Evolutionary conservation across 1,140 invertebrate genomes (phyloP).

Genomic region (Drosophila ananassae): DNA sequence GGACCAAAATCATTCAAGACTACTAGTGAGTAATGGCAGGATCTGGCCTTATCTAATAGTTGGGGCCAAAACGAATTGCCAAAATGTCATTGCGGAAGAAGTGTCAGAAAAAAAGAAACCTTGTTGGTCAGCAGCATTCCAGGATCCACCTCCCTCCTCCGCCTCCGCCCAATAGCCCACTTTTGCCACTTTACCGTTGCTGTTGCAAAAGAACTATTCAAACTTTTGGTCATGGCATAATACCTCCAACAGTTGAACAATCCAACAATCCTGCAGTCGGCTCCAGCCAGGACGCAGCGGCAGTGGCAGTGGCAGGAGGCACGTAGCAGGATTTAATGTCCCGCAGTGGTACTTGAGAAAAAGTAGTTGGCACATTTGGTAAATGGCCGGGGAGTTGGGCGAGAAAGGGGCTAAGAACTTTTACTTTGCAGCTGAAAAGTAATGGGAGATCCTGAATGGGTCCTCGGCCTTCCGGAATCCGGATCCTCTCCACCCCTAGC

Average conservation of each 20-base stretch:
- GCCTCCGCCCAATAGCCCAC: background rate
- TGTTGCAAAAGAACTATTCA: slow-evolving; percentile 73
- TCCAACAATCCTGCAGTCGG: slow-evolving; percentile 42
- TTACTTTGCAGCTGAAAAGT: slow-evolving; percentile 78
- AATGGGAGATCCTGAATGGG: slow-evolving; percentile 67
- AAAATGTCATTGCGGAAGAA: background rate
- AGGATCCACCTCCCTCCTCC: background rate
- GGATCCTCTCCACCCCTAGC: background rate
- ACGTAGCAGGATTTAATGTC: slow-evolving; percentile 80
- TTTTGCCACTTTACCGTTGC: slow-evolving; percentile 8
- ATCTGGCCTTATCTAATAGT: slow-evolving; percentile 47
- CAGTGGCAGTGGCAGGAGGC: slow-evolving; percentile 53
- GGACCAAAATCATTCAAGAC: slow-evolving; percentile 19
- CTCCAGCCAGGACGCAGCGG: slow-evolving; percentile 2
- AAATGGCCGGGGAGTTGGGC: slow-evolving; percentile 43
- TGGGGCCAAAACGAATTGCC: slow-evolving; percentile 57
- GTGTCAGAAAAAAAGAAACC: slow-evolving; percentile 22
- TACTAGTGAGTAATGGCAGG: slow-evolving; percentile 35
- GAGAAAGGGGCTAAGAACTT: slow-evolving; percentile 67
- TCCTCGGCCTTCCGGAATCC: slow-evolving; percentile 20
- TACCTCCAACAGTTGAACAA: slow-evolving; percentile 67
- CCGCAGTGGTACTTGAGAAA: slow-evolving; percentile 81
- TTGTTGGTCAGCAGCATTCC: slow-evolving; percentile 1
- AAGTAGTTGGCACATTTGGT: slow-evolving; percentile 74
- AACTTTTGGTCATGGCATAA: slow-evolving; percentile 79